Percentiles rank a stretch among this genome's conserved stretches.
Conservation (phyloP, 2,888 invertebrate genomes). For the Sarcophaga variegata region DNA sequence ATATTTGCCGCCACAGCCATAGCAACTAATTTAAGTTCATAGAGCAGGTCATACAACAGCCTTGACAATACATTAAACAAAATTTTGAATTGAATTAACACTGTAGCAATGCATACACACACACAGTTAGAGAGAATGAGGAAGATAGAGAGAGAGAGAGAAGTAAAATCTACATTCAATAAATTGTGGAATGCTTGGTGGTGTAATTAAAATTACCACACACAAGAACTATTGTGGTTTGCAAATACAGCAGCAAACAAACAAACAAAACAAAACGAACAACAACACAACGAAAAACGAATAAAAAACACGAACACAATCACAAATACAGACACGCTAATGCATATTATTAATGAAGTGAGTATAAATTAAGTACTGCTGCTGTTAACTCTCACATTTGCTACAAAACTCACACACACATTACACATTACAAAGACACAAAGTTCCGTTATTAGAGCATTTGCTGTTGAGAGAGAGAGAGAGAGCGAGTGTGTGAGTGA, state of each 20-base stretch:
- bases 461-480: too few relatives aligned
- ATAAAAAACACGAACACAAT: too few relatives aligned
- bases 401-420: too few relatives aligned
- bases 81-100: constrained; percentile 16
- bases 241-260: neutral
- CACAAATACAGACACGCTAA: too few relatives aligned
- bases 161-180: neutral
- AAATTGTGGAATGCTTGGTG: constrained; percentile 13
- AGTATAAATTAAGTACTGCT: constrained; percentile 6
- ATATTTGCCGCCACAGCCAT: neutral
- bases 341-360: neutral
- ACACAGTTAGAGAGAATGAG: too few relatives aligned
- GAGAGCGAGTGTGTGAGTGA: too few relatives aligned
- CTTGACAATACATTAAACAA: neutral
- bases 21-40: constrained; percentile 20
- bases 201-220: constrained; percentile 39
- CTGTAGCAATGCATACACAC: too few relatives aligned
- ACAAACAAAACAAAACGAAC: neutral
- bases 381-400: too few relatives aligned
- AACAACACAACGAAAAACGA: neutral
- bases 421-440: too few relatives aligned
- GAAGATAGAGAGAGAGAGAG: neutral
- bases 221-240: constrained; percentile 34
- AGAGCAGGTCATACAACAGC: neutral
- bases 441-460: too few relatives aligned